These are phyloP conservation scores for Drosophila bocki DNA, from an alignment of 1,140 invertebrate genomes.

Conservation along the genomic window DNA sequence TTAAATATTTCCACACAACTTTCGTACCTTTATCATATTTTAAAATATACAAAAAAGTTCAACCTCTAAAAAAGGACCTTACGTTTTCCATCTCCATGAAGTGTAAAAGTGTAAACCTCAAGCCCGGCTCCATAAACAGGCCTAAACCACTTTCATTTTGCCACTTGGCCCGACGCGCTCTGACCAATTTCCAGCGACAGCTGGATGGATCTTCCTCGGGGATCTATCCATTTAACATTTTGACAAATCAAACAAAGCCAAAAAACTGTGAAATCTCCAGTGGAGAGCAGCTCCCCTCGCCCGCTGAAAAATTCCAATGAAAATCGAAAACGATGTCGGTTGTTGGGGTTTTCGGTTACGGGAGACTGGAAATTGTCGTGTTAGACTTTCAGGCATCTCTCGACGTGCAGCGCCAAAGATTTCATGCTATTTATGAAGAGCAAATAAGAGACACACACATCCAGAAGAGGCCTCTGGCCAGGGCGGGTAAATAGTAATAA, in stretches of 20 bases:
- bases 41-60: accelerated
- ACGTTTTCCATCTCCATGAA: neutral
- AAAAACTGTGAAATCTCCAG: conserved; percentile 52
- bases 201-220: conserved; percentile 29
- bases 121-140: neutral
- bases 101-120: neutral
- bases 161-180: conserved; percentile 15
- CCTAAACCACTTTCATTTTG: conserved; percentile 45
- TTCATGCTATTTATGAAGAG: conserved; percentile 82
- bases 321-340: conserved; percentile 69
- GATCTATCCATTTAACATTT: conserved; percentile 54
- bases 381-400: conserved; percentile 83
- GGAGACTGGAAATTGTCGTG: conserved; percentile 73
- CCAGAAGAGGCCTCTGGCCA: conserved; percentile 54
- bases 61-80: neutral
- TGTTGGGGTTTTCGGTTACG: conserved; percentile 45
- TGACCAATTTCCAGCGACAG: conserved; percentile 39
- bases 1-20: neutral
- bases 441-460: conserved; percentile 62
- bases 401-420: conserved; percentile 75
- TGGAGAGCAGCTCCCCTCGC: conserved; percentile 13
- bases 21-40: neutral
- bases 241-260: conserved; percentile 60
- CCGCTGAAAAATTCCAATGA: conserved; percentile 68
- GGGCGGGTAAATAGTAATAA: conserved; percentile 79